Evolutionary conservation across 2,888 invertebrate species (phyloP).

Genomic region (Acanthococcus lagerstroemiae): DNA sequence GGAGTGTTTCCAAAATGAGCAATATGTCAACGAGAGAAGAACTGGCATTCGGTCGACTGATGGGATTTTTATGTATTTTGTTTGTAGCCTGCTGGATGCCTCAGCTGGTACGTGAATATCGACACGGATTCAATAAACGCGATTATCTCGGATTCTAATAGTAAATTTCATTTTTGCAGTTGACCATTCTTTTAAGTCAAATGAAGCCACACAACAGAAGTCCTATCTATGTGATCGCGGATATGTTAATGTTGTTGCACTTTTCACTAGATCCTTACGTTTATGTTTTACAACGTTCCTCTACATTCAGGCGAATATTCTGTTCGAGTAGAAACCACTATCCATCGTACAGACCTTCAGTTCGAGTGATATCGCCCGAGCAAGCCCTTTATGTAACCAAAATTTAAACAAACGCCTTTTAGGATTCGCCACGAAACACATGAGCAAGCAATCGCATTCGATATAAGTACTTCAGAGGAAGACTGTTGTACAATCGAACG

Average conservation of each 20-base stretch:
- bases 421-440: no score
- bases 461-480: no score
- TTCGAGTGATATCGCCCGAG: background rate
- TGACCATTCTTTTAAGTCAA: slow-evolving; percentile 55
- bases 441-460: no score
- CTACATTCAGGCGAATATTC: slow-evolving; percentile 34
- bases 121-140: no score
- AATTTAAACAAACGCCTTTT: no score
- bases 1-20: slow-evolving; percentile 38
- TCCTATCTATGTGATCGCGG: slow-evolving; percentile 52
- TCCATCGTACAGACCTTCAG: background rate
- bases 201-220: slow-evolving; percentile 39
- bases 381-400: background rate
- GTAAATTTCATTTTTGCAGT: slow-evolving; percentile 43
- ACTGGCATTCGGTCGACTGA: slow-evolving; percentile 71
- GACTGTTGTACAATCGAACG: no score
- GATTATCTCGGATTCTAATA: no score
- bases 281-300: slow-evolving; percentile 53
- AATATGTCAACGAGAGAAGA: slow-evolving; percentile 62
- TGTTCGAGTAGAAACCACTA: background rate
- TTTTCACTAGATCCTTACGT: slow-evolving; percentile 75
- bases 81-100: slow-evolving; percentile 82
- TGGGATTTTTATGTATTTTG: slow-evolving; percentile 70
- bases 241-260: slow-evolving; percentile 66
- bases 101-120: slow-evolving; percentile 62